Evolutionary conservation across 92 coral and sea anemone species (phyloP).

Genomic region (Meandrina meandrites): DNA sequence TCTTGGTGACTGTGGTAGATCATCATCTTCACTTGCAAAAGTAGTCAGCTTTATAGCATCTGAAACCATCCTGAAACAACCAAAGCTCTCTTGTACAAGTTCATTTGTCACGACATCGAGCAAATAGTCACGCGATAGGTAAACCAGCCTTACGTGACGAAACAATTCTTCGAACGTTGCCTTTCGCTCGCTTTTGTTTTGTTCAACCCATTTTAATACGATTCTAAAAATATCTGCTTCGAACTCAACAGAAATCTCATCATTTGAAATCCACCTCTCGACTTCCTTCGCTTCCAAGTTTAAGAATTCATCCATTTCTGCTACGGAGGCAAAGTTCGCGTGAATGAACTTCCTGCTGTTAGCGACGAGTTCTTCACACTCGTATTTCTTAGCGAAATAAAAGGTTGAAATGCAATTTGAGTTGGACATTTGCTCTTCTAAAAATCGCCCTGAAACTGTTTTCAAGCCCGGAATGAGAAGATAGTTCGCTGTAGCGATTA

Average conservation of each 20-base stretch:
- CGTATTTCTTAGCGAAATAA: constrained; percentile 10
- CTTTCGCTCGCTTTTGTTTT: constrained; percentile 3
- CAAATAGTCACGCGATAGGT: constrained; percentile 12
- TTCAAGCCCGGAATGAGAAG: background rate
- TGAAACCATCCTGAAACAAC: background rate
- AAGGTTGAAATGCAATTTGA: background rate
- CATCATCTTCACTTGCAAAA: background rate
- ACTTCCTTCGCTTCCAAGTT: background rate
- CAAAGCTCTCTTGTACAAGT: background rate
- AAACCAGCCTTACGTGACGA: constrained; percentile 13
- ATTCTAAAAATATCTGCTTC: background rate
- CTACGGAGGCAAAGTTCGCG: background rate
- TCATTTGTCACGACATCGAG: constrained; percentile 17
- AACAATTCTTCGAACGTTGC: constrained; percentile 22
- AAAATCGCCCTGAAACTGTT: background rate
- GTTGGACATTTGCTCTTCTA: background rate
- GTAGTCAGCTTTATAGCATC: background rate
- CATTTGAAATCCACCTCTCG: constrained; percentile 2
- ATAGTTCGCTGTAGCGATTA: constrained; percentile 11
- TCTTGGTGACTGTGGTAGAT: constrained; percentile 7
- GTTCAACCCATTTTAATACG: constrained; percentile 12
- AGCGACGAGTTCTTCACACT: background rate
- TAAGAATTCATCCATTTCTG: constrained; percentile 3
- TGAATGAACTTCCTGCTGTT: background rate
- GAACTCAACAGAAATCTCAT: background rate